Conservation (phyloP, 1,140 invertebrate species). For the Daktulosphaira vitifoliae region DNA sequence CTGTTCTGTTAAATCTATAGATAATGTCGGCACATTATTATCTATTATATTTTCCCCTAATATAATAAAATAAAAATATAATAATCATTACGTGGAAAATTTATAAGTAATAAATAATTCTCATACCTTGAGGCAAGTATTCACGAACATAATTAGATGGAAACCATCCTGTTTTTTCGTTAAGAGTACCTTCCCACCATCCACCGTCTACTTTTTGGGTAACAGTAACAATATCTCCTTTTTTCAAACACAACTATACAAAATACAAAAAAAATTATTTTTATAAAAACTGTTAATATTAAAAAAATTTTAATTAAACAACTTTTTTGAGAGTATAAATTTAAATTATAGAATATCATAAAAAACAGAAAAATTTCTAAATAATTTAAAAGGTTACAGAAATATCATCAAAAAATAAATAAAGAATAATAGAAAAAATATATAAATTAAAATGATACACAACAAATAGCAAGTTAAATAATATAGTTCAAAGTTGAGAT, state of each 20-base stretch:
- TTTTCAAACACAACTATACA: conserved; percentile 82
- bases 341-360: too few species aligned
- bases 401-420: too few species aligned
- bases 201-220: conserved; percentile 87
- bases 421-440: too few species aligned
- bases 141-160: conserved; percentile 95
- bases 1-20: conserved; percentile 47
- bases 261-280: conserved; percentile 17
- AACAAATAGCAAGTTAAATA: too few species aligned
- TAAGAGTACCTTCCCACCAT: conserved; percentile 95
- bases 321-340: too few species aligned
- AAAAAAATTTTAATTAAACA: too few species aligned
- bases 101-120: too few species aligned
- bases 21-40: conserved; percentile 16
- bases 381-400: too few species aligned
- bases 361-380: too few species aligned
- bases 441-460: too few species aligned
- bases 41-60: background rate
- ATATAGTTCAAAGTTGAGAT: too few species aligned
- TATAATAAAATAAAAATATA: background rate
- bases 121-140: conserved; percentile 54
- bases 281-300: background rate
- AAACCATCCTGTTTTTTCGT: conserved; percentile 95
- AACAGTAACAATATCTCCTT: conserved; percentile 93
- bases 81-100: too few species aligned